Evolutionary conservation across 1,140 invertebrate genomes (phyloP).

Genomic region (Psix sp.): DNA sequence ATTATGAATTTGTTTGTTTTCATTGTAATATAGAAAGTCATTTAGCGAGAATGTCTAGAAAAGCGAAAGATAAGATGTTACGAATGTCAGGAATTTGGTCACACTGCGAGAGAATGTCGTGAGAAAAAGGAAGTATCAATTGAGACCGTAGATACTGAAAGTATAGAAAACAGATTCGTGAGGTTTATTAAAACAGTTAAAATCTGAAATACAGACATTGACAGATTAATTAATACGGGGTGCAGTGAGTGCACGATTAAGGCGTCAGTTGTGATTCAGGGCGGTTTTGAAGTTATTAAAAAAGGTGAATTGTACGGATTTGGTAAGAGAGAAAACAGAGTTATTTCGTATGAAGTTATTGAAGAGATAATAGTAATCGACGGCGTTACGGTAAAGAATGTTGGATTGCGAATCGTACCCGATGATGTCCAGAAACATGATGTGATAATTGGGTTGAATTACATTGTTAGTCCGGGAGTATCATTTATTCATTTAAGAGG

Average conservation of each 20-base stretch:
- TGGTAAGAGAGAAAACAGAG: conserved; percentile 3
- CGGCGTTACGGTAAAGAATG: neutral
- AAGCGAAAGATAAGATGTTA: conserved; percentile 24
- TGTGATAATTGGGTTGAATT: neutral
- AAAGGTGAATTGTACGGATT: conserved; percentile 23
- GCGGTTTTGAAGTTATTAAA: conserved; percentile 5
- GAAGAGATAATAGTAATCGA: conserved; percentile 12
- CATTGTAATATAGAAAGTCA: conserved; percentile 34
- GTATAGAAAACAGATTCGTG: conserved; percentile 6
- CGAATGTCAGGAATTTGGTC: conserved; percentile 15
- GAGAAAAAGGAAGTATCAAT: conserved; percentile 5
- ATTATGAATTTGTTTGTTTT: conserved; percentile 20
- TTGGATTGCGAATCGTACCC: conserved; percentile 13
- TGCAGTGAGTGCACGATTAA: conserved; percentile 20
- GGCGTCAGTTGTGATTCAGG: conserved; percentile 13
- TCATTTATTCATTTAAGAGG: neutral
- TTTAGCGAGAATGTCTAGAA: conserved; percentile 11
- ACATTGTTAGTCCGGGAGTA: neutral
- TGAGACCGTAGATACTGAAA: neutral
- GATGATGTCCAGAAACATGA: conserved; percentile 5
- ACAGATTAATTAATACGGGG: conserved; percentile 25
- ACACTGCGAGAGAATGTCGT: conserved; percentile 27
- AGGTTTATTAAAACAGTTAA: conserved; percentile 12
- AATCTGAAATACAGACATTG: neutral
- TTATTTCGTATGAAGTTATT: conserved; percentile 16